These are phyloP conservation scores for Daubentonia madagascariensis DNA, from an alignment of 2,113 vertebrate species.

Conservation along the genomic window DNA sequence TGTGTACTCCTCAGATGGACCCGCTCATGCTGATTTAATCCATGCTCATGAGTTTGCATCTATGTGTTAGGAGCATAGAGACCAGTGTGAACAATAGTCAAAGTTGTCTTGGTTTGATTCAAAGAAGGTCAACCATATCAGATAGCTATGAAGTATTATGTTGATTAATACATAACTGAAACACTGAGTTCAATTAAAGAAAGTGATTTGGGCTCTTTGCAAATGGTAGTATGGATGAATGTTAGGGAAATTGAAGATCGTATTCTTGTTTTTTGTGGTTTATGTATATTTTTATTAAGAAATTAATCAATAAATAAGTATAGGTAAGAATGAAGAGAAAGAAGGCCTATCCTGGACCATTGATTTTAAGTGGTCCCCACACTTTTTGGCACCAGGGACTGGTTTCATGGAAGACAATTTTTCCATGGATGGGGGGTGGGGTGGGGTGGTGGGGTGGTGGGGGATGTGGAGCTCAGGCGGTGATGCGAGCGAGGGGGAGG, in stretches of 20 bases:
- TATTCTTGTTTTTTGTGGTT: background rate
- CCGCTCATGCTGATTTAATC: no score
- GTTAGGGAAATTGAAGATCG: background rate
- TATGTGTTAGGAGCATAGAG: background rate
- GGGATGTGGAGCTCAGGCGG: no score
- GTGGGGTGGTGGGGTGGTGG: no score
- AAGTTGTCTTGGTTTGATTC: background rate
- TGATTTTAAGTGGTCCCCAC: no score
- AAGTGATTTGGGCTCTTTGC: background rate
- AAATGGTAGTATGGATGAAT: background rate
- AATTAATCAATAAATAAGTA: background rate
- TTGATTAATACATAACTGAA: background rate
- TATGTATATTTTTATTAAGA: background rate
- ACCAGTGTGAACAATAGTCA: background rate
- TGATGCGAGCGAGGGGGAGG: no score
- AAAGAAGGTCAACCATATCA: background rate
- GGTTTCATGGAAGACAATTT: no score
- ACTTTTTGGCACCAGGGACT: no score
- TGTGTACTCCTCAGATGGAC: background rate
- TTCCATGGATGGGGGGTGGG: no score
- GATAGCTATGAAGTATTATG: background rate
- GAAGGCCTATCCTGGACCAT: background rate
- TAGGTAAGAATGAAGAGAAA: background rate
- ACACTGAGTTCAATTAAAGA: background rate
- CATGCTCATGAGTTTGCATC: background rate